A percentile compares a stretch with the other conserved stretches of the same genome.
Evolutionary conservation across 2,113 vertebrate genomes (phyloP).

Genomic region (Himantopus leucocephalus): DNA sequence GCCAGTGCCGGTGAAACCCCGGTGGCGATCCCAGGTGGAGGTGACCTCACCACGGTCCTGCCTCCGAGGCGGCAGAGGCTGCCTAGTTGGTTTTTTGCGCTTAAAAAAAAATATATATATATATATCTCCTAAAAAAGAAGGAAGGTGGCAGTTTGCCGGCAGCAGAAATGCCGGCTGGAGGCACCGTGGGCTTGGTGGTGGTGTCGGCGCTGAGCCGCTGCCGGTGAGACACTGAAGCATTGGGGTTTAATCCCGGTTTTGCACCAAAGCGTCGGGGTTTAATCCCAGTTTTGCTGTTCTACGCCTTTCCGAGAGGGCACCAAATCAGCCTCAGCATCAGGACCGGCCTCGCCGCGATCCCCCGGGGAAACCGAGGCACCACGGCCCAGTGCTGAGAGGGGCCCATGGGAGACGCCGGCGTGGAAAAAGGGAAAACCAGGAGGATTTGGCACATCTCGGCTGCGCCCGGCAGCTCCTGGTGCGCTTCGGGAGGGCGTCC

Average conservation of each 20-base stretch:
- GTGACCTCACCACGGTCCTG: neutral
- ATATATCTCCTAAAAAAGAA: neutral
- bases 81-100: neutral
- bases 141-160: neutral
- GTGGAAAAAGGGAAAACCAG: neutral
- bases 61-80: accelerated
- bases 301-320: neutral
- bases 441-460: neutral
- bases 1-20: neutral
- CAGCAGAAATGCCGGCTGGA: neutral
- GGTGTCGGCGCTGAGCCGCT: neutral
- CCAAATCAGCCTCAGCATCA: neutral
- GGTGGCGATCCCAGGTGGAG: neutral
- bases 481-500: neutral
- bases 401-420: accelerated
- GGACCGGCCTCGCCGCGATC: accelerated
- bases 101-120: neutral
- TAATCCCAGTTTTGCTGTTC: neutral
- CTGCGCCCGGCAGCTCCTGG: neutral
- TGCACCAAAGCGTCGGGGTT: neutral
- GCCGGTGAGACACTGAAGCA: accelerated
- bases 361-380: neutral
- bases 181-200: neutral
- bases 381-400: accelerated
- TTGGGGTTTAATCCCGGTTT: neutral